phyloP scores from a whole-genome alignment of 2,113 vertebrate genomes.

The Indri indri region DNA sequence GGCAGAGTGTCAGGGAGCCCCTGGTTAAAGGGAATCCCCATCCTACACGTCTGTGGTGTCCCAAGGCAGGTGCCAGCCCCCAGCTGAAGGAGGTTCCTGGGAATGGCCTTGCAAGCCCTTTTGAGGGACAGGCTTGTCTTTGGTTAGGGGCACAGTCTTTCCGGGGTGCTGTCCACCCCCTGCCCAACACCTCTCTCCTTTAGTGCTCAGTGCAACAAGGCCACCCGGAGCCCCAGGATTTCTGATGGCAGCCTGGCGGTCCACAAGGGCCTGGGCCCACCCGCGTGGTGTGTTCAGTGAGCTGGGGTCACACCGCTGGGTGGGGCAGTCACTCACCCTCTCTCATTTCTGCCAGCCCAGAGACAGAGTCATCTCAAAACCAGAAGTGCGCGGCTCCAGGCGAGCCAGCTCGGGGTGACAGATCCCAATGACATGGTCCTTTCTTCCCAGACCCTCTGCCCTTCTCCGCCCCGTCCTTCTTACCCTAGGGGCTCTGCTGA shows the following conservation, averaged over 20 bases:
- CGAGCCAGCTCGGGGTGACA: accelerated
- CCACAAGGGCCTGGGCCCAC: not conserved
- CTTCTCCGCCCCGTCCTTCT: no score
- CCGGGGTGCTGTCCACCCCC: not conserved
- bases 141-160: not conserved
- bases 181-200: not conserved
- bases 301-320: not conserved
- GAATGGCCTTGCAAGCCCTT: not conserved
- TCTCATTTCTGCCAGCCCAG: not conserved
- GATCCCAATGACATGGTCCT: no score
- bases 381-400: not conserved
- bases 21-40: not conserved
- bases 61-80: not conserved
- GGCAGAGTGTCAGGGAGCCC: not conserved
- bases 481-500: not conserved
- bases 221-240: not conserved
- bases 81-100: not conserved
- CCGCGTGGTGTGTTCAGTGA: accelerated
- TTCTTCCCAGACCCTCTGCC: not conserved
- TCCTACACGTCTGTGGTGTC: not conserved
- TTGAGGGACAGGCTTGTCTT: not conserved
- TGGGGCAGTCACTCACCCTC: not conserved
- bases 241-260: not conserved
- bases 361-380: not conserved
- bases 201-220: not conserved